phyloP scores from a whole-genome alignment of 1,140 invertebrate species.

The Solenopsis invicta region DNA sequence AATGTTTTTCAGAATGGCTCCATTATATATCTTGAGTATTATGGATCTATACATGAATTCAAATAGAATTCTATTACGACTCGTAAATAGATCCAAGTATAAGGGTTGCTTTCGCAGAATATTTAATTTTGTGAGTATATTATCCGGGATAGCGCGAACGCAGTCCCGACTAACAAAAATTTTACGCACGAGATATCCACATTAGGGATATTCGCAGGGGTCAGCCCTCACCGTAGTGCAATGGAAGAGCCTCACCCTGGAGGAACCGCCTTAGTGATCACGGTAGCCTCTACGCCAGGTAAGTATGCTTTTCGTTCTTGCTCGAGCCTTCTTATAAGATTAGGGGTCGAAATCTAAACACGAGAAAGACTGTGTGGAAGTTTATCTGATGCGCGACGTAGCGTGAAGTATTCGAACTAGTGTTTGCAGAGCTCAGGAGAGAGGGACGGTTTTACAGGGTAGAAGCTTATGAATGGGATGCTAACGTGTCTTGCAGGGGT shows the following conservation, averaged over 20 bases:
- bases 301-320: slow-evolving; percentile 84
- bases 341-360: not conserved
- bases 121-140: slow-evolving; percentile 9
- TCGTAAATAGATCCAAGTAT: not conserved
- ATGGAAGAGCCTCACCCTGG: slow-evolving; percentile 90
- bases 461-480: not conserved
- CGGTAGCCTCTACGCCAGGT: slow-evolving; percentile 88
- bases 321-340: not conserved
- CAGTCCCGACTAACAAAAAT: slow-evolving; percentile 89
- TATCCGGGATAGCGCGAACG: slow-evolving; percentile 77
- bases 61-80: too few relatives aligned
- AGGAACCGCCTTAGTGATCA: slow-evolving; percentile 90
- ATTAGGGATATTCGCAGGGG: slow-evolving; percentile 90
- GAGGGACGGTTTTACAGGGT: not conserved
- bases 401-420: slow-evolving; percentile 14
- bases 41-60: too few relatives aligned
- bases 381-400: slow-evolving; percentile 70
- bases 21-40: too few relatives aligned
- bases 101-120: too few relatives aligned
- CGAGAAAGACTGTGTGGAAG: slow-evolving; percentile 5
- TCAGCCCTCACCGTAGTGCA: slow-evolving; percentile 87
- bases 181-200: slow-evolving; percentile 90
- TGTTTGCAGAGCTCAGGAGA: not conserved
- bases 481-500: not conserved
- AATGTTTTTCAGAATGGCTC: too few relatives aligned